Evolutionary conservation across 2,113 vertebrate genomes (phyloP).

Genomic region (Forbesichthys papilliferus): DNA sequence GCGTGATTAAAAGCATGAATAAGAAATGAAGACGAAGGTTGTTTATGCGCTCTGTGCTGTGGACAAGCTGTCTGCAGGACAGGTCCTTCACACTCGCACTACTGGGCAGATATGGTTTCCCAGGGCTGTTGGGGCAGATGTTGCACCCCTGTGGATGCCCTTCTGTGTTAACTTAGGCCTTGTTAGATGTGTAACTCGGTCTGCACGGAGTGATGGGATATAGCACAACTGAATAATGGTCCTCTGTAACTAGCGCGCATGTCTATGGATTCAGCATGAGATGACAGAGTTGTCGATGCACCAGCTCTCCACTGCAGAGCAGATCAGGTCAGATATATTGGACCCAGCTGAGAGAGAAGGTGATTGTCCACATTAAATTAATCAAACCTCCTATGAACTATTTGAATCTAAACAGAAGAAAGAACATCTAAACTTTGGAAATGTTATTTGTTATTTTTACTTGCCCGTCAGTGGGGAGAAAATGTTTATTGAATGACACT

Average conservation of each 20-base stretch:
- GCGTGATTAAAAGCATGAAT: slow-evolving; percentile 65
- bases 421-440: too few relatives aligned
- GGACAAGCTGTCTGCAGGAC: slow-evolving; percentile 56
- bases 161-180: slow-evolving; percentile 42
- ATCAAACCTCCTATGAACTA: too few relatives aligned
- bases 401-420: too few relatives aligned
- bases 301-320: too few relatives aligned
- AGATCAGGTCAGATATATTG: too few relatives aligned
- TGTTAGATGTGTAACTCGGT: slow-evolving; percentile 41
- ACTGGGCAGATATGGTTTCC: slow-evolving; percentile 37
- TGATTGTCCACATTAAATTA: too few relatives aligned
- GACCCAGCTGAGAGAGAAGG: too few relatives aligned
- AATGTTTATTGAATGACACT: too few relatives aligned
- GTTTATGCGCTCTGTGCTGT: slow-evolving; percentile 41
- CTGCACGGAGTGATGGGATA: slow-evolving; percentile 9
- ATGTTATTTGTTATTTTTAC: too few relatives aligned
- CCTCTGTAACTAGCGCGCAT: neutral
- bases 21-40: slow-evolving; percentile 58
- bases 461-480: too few relatives aligned
- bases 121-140: slow-evolving; percentile 53
- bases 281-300: neutral
- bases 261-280: neutral
- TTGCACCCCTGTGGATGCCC: slow-evolving; percentile 2
- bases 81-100: slow-evolving; percentile 61
- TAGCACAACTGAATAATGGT: slow-evolving; percentile 4